A percentile compares a stretch with the other conserved stretches of the same genome.
Conservation (phyloP, 1,140 invertebrate species). For the Diabrotica undecimpunctata region DNA sequence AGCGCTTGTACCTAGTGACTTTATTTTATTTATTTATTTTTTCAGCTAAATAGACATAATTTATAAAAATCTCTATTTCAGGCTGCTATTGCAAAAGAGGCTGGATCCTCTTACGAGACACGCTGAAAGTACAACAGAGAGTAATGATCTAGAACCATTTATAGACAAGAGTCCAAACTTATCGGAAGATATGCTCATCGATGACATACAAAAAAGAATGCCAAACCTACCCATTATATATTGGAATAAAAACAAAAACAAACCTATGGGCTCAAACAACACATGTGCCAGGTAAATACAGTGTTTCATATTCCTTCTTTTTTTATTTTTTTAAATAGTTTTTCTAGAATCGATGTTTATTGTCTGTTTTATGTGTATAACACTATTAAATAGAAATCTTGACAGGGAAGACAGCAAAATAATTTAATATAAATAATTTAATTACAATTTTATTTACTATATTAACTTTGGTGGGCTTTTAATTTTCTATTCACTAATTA, state of each 20-base stretch:
- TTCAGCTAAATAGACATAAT: not conserved
- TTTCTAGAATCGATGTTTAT: no score
- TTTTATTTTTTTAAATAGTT: not conserved
- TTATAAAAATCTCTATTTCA: not conserved
- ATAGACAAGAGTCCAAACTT: constrained; percentile 64
- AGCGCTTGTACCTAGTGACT: not conserved
- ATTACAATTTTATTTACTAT: no score
- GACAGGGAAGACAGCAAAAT: no score
- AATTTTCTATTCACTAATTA: no score
- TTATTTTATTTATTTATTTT: not conserved
- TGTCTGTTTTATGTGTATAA: no score
- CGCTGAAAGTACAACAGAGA: constrained; percentile 43
- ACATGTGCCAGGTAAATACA: constrained; percentile 57
- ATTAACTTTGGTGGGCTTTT: no score
- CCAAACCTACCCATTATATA: constrained; percentile 80
- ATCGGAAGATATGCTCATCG: constrained; percentile 72
- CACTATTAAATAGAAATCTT: no score
- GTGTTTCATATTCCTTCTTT: not conserved
- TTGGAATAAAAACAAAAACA: constrained; percentile 75
- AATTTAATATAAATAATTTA: no score
- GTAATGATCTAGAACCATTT: constrained; percentile 52
- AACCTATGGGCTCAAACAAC: constrained; percentile 68
- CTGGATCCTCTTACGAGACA: constrained; percentile 43
- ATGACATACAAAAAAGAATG: constrained; percentile 69
- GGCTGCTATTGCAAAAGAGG: constrained; percentile 44